These are phyloP conservation scores for Drosophila truncata DNA, from an alignment of 1,140 invertebrate species.

Conservation along the genomic window DNA sequence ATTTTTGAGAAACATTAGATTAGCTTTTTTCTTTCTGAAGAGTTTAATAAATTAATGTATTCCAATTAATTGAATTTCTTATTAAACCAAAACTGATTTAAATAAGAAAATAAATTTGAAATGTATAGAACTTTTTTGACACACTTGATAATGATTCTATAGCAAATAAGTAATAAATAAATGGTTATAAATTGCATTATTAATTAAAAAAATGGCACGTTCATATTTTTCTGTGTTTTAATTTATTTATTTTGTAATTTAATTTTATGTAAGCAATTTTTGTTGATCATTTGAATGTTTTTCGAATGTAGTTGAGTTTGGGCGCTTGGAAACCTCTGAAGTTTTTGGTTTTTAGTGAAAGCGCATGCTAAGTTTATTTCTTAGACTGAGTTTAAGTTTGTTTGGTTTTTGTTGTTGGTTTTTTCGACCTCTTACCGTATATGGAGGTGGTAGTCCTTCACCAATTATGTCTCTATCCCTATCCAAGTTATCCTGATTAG, in stretches of 20 bases:
- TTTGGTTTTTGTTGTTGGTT: slow-evolving; percentile 33
- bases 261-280: background rate
- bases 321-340: slow-evolving; percentile 22
- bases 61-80: background rate
- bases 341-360: slow-evolving; percentile 54
- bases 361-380: slow-evolving; percentile 59
- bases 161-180: no score
- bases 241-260: background rate
- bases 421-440: slow-evolving; percentile 88
- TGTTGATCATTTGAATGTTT: slow-evolving; percentile 7
- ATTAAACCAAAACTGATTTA: background rate
- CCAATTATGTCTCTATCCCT: slow-evolving; percentile 87
- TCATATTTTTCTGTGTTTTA: no score
- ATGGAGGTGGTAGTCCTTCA: slow-evolving; percentile 90
- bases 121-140: no score
- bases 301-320: slow-evolving; percentile 13
- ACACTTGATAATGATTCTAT: no score
- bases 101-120: background rate
- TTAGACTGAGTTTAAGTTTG: slow-evolving; percentile 14
- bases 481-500: slow-evolving; percentile 88
- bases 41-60: background rate
- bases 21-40: background rate
- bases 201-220: no score
- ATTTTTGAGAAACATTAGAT: background rate
- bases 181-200: background rate